phyloP scores from a whole-genome alignment of 2,113 vertebrate species.

The Gobius niger region DNA sequence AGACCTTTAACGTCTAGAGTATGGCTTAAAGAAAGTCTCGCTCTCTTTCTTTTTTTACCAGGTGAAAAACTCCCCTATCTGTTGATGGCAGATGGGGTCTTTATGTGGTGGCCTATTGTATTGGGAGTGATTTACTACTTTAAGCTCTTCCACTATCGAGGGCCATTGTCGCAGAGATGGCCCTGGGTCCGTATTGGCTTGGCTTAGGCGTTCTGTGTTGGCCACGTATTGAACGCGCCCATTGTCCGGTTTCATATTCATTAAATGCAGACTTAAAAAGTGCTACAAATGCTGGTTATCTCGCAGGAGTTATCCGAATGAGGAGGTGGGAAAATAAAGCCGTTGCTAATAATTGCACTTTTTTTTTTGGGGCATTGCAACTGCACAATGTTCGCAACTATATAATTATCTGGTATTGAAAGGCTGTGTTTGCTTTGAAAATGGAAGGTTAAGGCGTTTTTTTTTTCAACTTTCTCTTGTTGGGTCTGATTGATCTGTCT shows the following conservation, averaged over 20 bases:
- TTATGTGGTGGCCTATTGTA: constrained; percentile 39
- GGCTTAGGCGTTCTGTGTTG: constrained; percentile 26
- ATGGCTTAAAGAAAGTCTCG: too few relatives aligned
- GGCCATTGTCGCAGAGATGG: constrained; percentile 30
- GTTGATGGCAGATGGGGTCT: constrained; percentile 35
- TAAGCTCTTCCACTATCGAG: constrained; percentile 17
- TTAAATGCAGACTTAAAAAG: constrained; percentile 32
- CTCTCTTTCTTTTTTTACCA: constrained; percentile 34
- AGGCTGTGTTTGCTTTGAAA: too few relatives aligned
- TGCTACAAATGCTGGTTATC: constrained; percentile 38
- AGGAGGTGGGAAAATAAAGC: background rate
- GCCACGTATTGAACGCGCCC: constrained; percentile 13
- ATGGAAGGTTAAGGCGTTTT: too few relatives aligned
- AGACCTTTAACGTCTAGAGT: constrained; percentile 44
- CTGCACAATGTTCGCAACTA: too few relatives aligned
- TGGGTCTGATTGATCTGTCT: too few relatives aligned
- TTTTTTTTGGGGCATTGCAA: too few relatives aligned
- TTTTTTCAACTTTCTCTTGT: too few relatives aligned
- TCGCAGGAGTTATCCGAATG: constrained; percentile 16
- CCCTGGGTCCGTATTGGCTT: constrained; percentile 34
- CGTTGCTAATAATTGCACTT: background rate
- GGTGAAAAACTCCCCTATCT: constrained; percentile 36
- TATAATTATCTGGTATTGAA: too few relatives aligned
- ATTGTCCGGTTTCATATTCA: constrained; percentile 33
- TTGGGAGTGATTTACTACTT: constrained; percentile 15